Conservation (phyloP, 2,888 invertebrate genomes). For the Scrobipalpa atriplicella region DNA sequence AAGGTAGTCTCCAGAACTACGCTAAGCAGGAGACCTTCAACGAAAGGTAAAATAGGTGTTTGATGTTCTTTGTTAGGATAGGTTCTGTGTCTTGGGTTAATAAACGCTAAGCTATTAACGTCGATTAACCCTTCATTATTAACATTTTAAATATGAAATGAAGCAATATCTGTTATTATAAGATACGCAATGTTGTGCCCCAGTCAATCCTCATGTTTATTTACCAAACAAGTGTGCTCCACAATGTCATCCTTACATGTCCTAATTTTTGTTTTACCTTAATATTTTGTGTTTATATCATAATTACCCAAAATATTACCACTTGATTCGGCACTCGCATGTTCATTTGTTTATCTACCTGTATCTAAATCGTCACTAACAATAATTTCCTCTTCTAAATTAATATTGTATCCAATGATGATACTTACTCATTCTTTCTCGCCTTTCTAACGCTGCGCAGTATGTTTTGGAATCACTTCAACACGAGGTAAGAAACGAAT, state of each 20-base stretch:
- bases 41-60: constrained; percentile 91
- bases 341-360: constrained; percentile 52
- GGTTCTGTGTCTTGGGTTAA: constrained; percentile 15
- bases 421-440: constrained; percentile 80
- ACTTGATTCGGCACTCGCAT: constrained; percentile 63
- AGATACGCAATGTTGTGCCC: constrained; percentile 92
- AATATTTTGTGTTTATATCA: constrained; percentile 48
- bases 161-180: constrained; percentile 59
- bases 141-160: constrained; percentile 16
- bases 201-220: constrained; percentile 84
- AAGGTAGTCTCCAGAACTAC: constrained; percentile 98
- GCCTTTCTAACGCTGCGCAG: constrained; percentile 93
- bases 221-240: constrained; percentile 69
- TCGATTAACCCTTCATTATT: constrained; percentile 41
- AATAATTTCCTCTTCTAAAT: constrained; percentile 60
- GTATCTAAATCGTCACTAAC: constrained; percentile 47
- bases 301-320: constrained; percentile 37
- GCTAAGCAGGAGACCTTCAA: constrained; percentile 98
- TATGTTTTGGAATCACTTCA: constrained; percentile 99
- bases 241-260: constrained; percentile 68
- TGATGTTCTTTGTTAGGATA: constrained; percentile 60
- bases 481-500: constrained; percentile 94
- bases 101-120: constrained; percentile 34
- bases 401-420: constrained; percentile 64
- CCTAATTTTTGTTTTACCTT: constrained; percentile 52